Base-by-base conservation (phyloP, 2,888 invertebrate genomes). In the Dryococelus australis region DNA sequence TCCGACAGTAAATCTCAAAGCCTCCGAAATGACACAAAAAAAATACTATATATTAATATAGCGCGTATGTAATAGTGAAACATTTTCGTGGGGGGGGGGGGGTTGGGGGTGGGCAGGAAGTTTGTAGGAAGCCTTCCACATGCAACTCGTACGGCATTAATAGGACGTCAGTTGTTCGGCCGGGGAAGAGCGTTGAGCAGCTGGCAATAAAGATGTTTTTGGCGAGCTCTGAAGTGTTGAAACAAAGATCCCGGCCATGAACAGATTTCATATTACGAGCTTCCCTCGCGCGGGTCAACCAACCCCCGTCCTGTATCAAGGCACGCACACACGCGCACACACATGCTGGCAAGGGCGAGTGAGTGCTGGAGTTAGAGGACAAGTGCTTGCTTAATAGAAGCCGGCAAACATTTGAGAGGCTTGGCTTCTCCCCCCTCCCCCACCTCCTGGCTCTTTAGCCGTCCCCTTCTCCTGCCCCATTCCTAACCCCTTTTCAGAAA, bases 401-500 rank as follows among this genome's bases (percentile, higher is more conserved):
- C 83, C 35, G 83, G 83, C 83, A 83, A 83, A 83, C 83, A 83
- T 28, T 83, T 43, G 83, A 83, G 83, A 83, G 83, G 83, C 83
- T 83, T 83, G 65, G 86, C 86, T 79, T 65, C 80, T 28, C 78
- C 86, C 80, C 80, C 28, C 86, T 79, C 80, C 12, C 43, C 35
- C 24, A 28, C 79, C 13, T 0, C 4, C 43, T 35, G 20, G 24
- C 65, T 65, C 65, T 51, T 51, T 51, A 51, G 51, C 43, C 43
- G 13, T 81, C 47, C 86, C 27, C 80, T 85, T 86, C 53, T 53
- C 84, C 43, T 26, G 24, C 83, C 27, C 80, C 80, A 43, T 80
- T 79, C 35, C 43, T 80, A 10, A 20, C 10, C 53, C 80, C 86
- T 86, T 92, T 83, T 89, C 89, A 90, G 90, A 90, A 91, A 91